Percentiles rank a stretch among this genome's conserved stretches.
Evolutionary conservation across 2,797 vertebrate genomes (phyloP).

Genomic region (Alosa sapidissima): DNA sequence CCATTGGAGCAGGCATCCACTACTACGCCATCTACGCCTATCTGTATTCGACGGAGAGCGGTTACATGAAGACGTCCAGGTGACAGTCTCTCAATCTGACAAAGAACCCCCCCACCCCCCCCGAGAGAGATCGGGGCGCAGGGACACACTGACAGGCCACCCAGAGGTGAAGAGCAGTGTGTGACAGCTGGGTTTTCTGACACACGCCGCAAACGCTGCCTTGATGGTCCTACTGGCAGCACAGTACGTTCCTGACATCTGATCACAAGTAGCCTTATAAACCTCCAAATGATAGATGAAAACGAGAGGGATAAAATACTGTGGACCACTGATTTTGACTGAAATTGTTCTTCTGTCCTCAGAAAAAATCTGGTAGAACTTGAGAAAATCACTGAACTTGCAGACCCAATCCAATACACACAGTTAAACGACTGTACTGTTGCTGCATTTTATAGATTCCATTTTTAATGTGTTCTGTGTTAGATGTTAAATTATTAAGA

Average conservation of each 20-base stretch:
- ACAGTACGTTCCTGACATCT: neutral
- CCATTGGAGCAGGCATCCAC: constrained; percentile 81
- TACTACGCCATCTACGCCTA: constrained; percentile 96
- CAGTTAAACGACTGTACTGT: neutral
- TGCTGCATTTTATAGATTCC: neutral
- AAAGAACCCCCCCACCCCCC: neutral
- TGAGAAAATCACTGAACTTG: constrained; percentile 4
- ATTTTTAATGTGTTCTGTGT: neutral
- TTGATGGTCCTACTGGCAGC: neutral
- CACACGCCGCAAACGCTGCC: neutral
- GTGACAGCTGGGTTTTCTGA: constrained; percentile 6
- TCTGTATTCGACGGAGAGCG: constrained; percentile 75
- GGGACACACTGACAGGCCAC: neutral
- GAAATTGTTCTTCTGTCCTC: neutral
- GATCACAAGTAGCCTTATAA: constrained; percentile 43
- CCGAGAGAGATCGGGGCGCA: neutral
- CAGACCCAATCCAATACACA: neutral
- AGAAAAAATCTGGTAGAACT: constrained; percentile 1
- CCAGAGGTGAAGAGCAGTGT: neutral
- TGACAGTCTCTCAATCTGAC: constrained; percentile 56
- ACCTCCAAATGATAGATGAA: constrained; percentile 34
- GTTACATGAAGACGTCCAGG: constrained; percentile 72
- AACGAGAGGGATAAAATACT: constrained; percentile 13
- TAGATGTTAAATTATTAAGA: constrained; percentile 12
- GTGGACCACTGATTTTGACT: neutral